Conservation (phyloP, 2,888 invertebrate species). For the Hypolimnas misippus region DNA sequence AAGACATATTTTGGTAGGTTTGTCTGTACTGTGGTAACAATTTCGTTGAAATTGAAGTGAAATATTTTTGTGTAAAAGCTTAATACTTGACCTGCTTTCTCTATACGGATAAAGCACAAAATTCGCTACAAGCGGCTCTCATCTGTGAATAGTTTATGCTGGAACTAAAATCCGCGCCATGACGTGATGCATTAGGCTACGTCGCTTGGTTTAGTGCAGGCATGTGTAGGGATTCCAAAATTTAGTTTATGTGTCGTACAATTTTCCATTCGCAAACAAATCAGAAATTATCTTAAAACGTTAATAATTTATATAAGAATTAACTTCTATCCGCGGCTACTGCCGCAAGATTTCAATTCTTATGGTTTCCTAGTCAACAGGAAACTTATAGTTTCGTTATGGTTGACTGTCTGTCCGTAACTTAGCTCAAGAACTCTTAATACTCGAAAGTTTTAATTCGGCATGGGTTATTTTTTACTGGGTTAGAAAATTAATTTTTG, state of each 20-base stretch:
- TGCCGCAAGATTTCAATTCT: too few species aligned
- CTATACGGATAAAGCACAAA: slow-evolving; percentile 36
- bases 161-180: slow-evolving; percentile 64
- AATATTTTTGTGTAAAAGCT: slow-evolving; percentile 32
- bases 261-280: background rate
- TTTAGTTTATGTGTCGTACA: slow-evolving; percentile 15
- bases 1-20: too few species aligned
- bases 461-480: too few species aligned
- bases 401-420: too few species aligned
- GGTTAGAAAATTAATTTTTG: too few species aligned
- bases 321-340: too few species aligned
- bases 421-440: too few species aligned
- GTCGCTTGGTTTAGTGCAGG: slow-evolving; percentile 64
- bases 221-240: slow-evolving; percentile 48
- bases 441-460: too few species aligned
- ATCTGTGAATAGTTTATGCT: slow-evolving; percentile 72
- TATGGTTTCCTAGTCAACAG: too few species aligned
- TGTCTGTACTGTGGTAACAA: background rate
- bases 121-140: slow-evolving; percentile 46
- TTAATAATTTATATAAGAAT: background rate
- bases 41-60: slow-evolving; percentile 23
- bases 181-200: slow-evolving; percentile 71
- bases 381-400: too few species aligned
- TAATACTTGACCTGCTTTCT: slow-evolving; percentile 31
- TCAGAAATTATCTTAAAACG: background rate